Base-by-base conservation (phyloP, 35 echinoderm and acorn worm species). In the Eucidaris tribuloides region DNA sequence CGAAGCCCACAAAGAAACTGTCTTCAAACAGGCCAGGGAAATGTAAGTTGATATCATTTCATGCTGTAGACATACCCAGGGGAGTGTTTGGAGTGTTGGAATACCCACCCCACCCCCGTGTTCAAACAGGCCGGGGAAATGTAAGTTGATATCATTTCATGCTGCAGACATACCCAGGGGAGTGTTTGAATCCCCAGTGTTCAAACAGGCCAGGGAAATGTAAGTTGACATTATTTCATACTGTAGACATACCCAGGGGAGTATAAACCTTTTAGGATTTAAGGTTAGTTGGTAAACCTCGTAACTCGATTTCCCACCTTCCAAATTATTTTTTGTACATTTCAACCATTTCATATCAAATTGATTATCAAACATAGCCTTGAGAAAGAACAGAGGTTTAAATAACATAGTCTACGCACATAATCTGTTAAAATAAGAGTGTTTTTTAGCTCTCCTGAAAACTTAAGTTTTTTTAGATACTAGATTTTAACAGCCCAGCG, bases 41-140 rank as follows among this genome's bases (percentile, higher is more conserved):
- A 60, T 82, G 88, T 90, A 38, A 77, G 76, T 88, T 28, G 5
- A 4, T n/a, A n/a, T n/a, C 13, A 84, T 84, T n/a, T 25, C 85
- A 20, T 58, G 76, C 32, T 70, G 78, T 32, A 91, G 58, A 60
- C 83, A 78, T 45, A 76, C 78, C 56, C 22, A 79, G 18, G 82
- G 80, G 24, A 38, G 36, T 1, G 41, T 72, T 49, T 60, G 88
- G 52, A 50, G n/a, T n/a, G n/a, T n/a, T 80, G 36, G 50, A 28
- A 20, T 85, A 91, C 74, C 71, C 85, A 22, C 46, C 45, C 19
- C 43, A 85, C 36, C 15, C 42, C 24, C 14, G 52, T 80, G 13
- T 30, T 64, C 40, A 81, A 45, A 65, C 52, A 48, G 45, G 62
- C 83, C 2, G 46, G 81, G 38, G 50, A 65, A 24, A 60, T 82